Base-by-base conservation (phyloP, 2,797 vertebrate species). In the Heteromormyrus szaboi region DNA sequence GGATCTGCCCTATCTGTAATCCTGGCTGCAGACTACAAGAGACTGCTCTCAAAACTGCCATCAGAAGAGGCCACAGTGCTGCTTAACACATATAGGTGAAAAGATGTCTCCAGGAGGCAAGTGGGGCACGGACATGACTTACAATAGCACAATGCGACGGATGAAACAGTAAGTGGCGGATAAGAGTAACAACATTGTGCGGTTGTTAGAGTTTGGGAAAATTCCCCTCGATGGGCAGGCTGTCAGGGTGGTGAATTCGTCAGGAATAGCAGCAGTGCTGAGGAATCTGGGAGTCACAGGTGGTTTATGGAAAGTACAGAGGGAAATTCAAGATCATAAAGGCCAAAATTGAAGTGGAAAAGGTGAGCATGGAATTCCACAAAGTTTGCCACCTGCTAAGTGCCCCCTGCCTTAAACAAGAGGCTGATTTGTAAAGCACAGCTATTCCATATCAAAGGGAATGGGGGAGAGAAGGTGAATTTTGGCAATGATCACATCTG, bases 21-120 rank as follows among this genome's bases (percentile, higher is more conserved):
- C 41, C 72, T 46, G 33, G 72, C 72, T 79, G 41, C 72, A 46
- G 72, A 79, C 37, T 79, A 79, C 72, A 79, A 79, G 72, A 79
- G 72, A 46, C 72, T 44, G 37, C 72, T 79, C 72, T 79, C 72
- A n/a, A 41, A 79, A 46, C 37, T 79, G 72, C 7, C 72, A 46
- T 41, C 72, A 9, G 72, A 79, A 44, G 29, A 79, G 19, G 19
- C 72, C 41, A 79, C 72, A 79, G 41, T 46, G 37, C 29, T n/a
- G 72, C 72, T 46, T 79, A 79, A 46, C 72, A 79, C 72, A 79
- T 79, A 79, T n/a, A 46, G 72, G 72, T 79, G 72, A 46, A 79
- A 44, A 79, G 37, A 79, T 44, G 41, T 44, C 37, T 79, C 2
- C 41, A 79, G 44, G 72, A n/a, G 72, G 72, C 72, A 44, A 79